These are phyloP conservation scores for Drosophila funebris DNA, from an alignment of 1,140 invertebrate genomes.

Conservation along the genomic window DNA sequence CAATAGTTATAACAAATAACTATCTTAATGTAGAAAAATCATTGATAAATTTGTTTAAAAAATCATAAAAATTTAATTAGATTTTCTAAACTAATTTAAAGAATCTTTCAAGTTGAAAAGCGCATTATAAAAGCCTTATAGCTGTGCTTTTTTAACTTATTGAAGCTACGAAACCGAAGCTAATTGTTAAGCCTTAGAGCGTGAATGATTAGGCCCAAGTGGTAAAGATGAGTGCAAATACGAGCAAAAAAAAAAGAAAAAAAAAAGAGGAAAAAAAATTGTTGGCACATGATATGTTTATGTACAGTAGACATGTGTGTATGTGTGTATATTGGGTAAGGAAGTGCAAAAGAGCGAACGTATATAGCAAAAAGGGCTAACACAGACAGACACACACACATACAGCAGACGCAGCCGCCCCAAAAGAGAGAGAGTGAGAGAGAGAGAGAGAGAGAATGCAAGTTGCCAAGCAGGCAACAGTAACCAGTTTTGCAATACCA, in stretches of 20 bases:
- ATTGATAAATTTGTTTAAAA: too few relatives aligned
- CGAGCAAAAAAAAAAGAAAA: neutral
- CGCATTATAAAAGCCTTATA: neutral
- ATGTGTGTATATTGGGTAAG: slow-evolving; percentile 18
- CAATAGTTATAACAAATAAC: too few relatives aligned
- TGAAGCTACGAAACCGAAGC: neutral
- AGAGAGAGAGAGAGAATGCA: slow-evolving; percentile 16
- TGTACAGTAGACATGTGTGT: neutral
- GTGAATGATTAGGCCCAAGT: slow-evolving; percentile 5
- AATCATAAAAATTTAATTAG: too few relatives aligned
- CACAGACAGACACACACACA: slow-evolving; percentile 2
- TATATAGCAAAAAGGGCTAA: slow-evolving; percentile 52
- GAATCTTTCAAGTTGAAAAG: too few relatives aligned
- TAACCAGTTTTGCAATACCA: slow-evolving; percentile 68
- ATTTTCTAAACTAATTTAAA: too few relatives aligned
- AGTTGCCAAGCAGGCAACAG: slow-evolving; percentile 46
- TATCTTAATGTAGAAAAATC: too few relatives aligned
- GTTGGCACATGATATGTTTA: neutral
- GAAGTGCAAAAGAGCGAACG: slow-evolving; percentile 33
- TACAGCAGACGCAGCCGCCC: neutral
- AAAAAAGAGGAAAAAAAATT: neutral
- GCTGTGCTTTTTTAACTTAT: too few relatives aligned
- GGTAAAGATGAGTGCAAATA: neutral
- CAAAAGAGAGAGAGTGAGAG: slow-evolving; percentile 2
- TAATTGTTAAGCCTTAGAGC: neutral